Evolutionary conservation across 2,113 vertebrate genomes (phyloP).

Genomic region (Nannobrachium achirus): DNA sequence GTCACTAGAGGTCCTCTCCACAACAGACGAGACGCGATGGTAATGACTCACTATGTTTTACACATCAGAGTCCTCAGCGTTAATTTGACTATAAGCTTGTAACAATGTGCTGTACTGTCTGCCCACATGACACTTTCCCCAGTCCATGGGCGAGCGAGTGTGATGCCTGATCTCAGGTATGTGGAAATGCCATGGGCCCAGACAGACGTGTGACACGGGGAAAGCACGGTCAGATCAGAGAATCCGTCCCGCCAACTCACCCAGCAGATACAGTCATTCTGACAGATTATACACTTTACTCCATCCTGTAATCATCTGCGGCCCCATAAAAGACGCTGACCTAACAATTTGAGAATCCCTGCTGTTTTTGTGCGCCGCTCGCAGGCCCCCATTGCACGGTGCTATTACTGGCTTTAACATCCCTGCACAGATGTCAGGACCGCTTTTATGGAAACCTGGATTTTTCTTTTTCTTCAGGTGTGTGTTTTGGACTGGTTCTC

Average conservation of each 20-base stretch:
- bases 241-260: constrained; percentile 36
- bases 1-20: background rate
- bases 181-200: constrained; percentile 25
- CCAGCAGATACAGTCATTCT: constrained; percentile 66
- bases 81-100: background rate
- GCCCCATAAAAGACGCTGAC: constrained; percentile 62
- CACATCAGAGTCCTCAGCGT: background rate
- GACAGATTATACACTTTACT: constrained; percentile 70
- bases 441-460: constrained; percentile 56
- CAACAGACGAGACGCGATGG: background rate
- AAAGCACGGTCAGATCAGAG: constrained; percentile 53
- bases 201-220: constrained; percentile 16
- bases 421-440: constrained; percentile 64
- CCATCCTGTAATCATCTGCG: constrained; percentile 69
- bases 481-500: constrained; percentile 31
- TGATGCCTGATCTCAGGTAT: constrained; percentile 6
- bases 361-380: constrained; percentile 55
- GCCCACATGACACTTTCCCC: constrained; percentile 9
- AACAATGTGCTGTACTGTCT: no score
- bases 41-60: constrained; percentile 18
- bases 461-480: constrained; percentile 30
- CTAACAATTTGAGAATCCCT: constrained; percentile 71
- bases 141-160: constrained; percentile 18
- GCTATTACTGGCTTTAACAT: constrained; percentile 71
- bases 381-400: constrained; percentile 55